Evolutionary conservation across 2,797 vertebrate species (phyloP).

Genomic region (Acanthurus lineatus): DNA sequence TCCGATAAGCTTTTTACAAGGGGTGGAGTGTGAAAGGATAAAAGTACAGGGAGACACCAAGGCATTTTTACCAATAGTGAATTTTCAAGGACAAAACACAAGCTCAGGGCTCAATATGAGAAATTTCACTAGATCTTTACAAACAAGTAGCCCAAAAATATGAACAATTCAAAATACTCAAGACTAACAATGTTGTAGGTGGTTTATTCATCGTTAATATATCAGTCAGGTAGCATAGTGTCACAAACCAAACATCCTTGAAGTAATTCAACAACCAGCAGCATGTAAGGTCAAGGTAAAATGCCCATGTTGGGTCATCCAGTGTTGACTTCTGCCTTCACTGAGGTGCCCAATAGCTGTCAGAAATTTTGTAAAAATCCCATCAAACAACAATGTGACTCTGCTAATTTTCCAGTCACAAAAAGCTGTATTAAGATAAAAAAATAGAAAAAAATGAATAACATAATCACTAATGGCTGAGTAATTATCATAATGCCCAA

Average conservation of each 20-base stretch:
- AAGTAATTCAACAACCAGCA: neutral
- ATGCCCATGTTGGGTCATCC: neutral
- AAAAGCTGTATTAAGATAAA: neutral
- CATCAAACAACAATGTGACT: neutral
- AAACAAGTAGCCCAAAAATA: neutral
- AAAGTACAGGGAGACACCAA: neutral
- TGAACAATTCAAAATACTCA: neutral
- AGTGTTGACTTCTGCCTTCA: too few species aligned
- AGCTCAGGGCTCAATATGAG: neutral
- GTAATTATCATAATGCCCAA: neutral
- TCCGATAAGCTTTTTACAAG: neutral
- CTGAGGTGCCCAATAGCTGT: neutral
- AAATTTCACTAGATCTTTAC: neutral
- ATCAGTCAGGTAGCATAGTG: too few species aligned
- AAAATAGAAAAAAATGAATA: neutral
- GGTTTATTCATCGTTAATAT: neutral
- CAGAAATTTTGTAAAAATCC: neutral
- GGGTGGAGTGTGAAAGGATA: neutral
- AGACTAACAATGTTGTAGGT: neutral
- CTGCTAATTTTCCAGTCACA: slow-evolving; percentile 1
- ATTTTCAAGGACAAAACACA: neutral
- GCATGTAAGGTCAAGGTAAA: neutral
- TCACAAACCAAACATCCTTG: neutral
- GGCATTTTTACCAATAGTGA: neutral
- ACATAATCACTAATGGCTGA: neutral